phyloP scores from a whole-genome alignment of 2,888 invertebrate genomes.

The Apodemia mormo region DNA sequence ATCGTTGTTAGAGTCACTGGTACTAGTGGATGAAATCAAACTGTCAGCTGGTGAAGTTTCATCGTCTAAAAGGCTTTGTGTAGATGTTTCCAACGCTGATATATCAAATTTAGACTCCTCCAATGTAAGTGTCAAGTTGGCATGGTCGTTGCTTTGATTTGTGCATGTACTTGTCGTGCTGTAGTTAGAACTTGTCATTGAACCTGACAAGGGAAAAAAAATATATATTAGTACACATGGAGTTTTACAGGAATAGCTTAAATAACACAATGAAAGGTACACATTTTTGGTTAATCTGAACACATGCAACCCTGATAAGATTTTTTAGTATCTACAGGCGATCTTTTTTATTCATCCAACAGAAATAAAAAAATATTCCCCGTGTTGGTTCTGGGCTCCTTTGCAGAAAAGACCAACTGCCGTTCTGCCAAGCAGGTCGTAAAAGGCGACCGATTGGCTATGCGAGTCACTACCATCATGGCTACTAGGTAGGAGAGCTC shows the following conservation, averaged over 20 bases:
- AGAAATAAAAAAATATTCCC: too few species aligned
- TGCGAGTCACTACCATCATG: too few species aligned
- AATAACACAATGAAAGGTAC: neutral
- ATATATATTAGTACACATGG: neutral
- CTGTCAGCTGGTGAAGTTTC: slow-evolving; percentile 93
- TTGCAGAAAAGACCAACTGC: too few species aligned
- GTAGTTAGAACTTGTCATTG: slow-evolving; percentile 78
- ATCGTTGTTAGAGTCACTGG: slow-evolving; percentile 83
- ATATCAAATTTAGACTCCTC: slow-evolving; percentile 90
- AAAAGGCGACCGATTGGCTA: too few species aligned
- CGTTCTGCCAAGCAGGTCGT: too few species aligned
- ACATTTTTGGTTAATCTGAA: neutral
- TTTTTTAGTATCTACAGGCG: too few species aligned
- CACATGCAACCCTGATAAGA: too few species aligned
- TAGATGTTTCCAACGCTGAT: slow-evolving; percentile 85
- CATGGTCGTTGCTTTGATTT: slow-evolving; percentile 71
- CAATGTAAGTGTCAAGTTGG: slow-evolving; percentile 83
- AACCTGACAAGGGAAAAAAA: slow-evolving; percentile 51
- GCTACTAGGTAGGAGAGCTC: too few species aligned
- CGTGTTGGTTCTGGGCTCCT: too few species aligned
- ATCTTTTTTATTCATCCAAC: too few species aligned
- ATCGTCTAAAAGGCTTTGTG: slow-evolving; percentile 87
- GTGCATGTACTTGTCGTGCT: slow-evolving; percentile 77
- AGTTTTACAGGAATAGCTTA: too few species aligned
- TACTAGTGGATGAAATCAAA: slow-evolving; percentile 84